These are phyloP conservation scores for Lamellibrachia columna DNA, from an alignment of 2,888 invertebrate species.

Conservation along the genomic window DNA sequence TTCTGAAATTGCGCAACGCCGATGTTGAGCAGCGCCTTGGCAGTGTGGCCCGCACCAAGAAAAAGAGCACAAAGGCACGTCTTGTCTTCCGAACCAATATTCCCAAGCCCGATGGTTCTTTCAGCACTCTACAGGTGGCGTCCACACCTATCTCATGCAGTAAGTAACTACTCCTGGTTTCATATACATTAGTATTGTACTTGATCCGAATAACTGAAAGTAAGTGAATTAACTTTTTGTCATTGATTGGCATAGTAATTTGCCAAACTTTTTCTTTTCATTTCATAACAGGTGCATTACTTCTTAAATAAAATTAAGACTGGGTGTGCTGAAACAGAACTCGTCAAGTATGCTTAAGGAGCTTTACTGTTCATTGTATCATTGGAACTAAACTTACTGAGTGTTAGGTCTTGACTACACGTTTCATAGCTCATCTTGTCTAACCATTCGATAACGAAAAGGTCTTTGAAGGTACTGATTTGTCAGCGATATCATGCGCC, in stretches of 20 bases:
- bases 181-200: not conserved
- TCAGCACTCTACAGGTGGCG: constrained; percentile 74
- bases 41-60: constrained; percentile 66
- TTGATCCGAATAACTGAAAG: not conserved
- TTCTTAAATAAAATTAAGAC: constrained; percentile 7
- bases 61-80: constrained; percentile 92
- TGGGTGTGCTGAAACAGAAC: not conserved
- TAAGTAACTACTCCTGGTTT: constrained; percentile 48
- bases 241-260: not conserved
- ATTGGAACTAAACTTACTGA: too few species aligned
- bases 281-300: not conserved
- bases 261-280: not conserved
- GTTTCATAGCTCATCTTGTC: not conserved
- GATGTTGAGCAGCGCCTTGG: constrained; percentile 85
- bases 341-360: not conserved
- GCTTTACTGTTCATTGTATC: not conserved
- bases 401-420: not conserved
- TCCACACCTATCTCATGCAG: constrained; percentile 66
- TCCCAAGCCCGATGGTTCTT: constrained; percentile 78
- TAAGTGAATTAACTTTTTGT: not conserved
- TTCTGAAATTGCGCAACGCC: constrained; percentile 87
- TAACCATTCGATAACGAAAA: not conserved
- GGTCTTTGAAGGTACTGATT: not conserved
- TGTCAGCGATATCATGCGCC: not conserved
- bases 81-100: constrained; percentile 92